These are phyloP conservation scores for Paraescarpia echinospica DNA, from an alignment of 1,140 invertebrate genomes.

Conservation along the genomic window DNA sequence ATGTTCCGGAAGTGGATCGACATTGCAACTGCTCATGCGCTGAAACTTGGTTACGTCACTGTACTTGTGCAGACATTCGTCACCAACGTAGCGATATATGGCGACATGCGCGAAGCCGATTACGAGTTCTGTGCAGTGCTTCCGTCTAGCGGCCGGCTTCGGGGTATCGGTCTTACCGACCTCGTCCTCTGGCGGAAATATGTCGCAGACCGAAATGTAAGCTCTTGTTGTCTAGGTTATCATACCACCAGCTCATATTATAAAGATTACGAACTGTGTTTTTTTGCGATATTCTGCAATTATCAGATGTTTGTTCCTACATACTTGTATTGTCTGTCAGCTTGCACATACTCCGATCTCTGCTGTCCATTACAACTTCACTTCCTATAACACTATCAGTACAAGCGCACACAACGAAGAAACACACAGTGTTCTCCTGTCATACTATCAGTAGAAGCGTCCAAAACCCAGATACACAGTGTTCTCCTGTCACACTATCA, in stretches of 20 bases:
- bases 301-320: too few species aligned
- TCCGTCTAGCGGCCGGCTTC: not conserved
- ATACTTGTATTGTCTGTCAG: too few species aligned
- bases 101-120: not conserved
- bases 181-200: not conserved
- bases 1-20: not conserved
- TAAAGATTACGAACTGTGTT: too few species aligned
- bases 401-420: too few species aligned
- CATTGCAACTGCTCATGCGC: not conserved
- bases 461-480: too few species aligned
- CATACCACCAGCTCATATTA: not conserved
- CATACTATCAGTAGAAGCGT: too few species aligned
- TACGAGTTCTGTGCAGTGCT: not conserved
- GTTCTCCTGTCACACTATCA: too few species aligned
- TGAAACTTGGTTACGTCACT: not conserved
- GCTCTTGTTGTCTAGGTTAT: not conserved
- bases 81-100: not conserved
- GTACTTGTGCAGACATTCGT: not conserved
- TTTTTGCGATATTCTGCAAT: too few species aligned
- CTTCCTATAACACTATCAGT: too few species aligned
- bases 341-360: too few species aligned
- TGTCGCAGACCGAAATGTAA: not conserved
- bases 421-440: too few species aligned
- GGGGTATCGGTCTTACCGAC: not conserved
- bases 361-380: too few species aligned